Conservation (phyloP, 2,888 invertebrate genomes). For the Megastigmus dorsalis region DNA sequence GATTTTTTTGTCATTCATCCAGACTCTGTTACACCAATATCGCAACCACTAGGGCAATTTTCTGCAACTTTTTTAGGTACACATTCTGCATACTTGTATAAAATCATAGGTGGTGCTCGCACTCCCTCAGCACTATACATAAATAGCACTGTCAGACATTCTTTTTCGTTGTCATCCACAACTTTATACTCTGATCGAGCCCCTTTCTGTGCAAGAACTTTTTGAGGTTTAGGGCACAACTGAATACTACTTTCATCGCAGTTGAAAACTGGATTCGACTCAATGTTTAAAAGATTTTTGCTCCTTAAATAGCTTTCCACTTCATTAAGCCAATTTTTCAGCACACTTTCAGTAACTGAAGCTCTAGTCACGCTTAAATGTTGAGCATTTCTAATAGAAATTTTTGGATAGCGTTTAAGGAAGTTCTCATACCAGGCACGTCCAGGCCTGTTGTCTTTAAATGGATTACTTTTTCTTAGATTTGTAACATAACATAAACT, state of each 20-base stretch:
- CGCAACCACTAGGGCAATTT: constrained; percentile 64
- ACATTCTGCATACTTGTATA: background rate
- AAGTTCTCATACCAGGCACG: constrained; percentile 5
- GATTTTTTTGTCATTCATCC: constrained; percentile 71
- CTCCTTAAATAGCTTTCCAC: background rate
- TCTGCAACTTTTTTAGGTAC: background rate
- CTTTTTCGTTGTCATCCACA: constrained; percentile 53
- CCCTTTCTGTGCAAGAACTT: constrained; percentile 52
- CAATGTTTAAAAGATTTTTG: constrained; percentile 9
- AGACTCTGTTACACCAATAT: constrained; percentile 66
- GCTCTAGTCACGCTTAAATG: constrained; percentile 15
- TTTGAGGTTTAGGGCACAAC: constrained; percentile 55
- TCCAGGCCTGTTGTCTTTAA: constrained; percentile 5
- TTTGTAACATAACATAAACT: background rate
- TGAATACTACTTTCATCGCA: constrained; percentile 57
- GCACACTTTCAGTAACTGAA: constrained; percentile 18
- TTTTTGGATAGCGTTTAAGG: background rate
- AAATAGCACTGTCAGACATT: constrained; percentile 54
- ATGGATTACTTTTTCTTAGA: background rate
- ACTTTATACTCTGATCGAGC: constrained; percentile 55
- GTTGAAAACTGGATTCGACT: constrained; percentile 57
- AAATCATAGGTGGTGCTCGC: constrained; percentile 10
- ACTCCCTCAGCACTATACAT: constrained; percentile 35
- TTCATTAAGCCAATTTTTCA: constrained; percentile 20
- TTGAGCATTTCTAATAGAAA: constrained; percentile 8